Evolutionary conservation across 1,140 invertebrate species (phyloP).

Genomic region (Probaryconus sp.): DNA sequence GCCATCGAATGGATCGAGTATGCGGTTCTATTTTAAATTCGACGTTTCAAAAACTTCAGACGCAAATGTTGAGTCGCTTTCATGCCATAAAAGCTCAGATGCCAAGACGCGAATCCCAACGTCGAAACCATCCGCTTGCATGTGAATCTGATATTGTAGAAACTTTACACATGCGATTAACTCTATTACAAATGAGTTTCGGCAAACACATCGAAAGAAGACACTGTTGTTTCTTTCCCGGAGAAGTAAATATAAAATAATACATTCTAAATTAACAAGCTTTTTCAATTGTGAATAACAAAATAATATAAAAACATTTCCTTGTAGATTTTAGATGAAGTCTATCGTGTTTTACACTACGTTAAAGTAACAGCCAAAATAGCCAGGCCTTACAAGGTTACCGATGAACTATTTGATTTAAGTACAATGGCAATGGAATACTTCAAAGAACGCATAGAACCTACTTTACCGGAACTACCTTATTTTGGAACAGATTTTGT

Average conservation of each 20-base stretch:
- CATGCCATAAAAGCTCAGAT: constrained; percentile 92
- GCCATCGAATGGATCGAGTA: constrained; percentile 86
- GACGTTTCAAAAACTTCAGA: constrained; percentile 88
- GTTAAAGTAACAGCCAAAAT: constrained; percentile 89
- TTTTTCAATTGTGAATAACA: no score
- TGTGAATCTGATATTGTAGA: constrained; percentile 94
- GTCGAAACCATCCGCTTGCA: constrained; percentile 89
- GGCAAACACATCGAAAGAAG: constrained; percentile 94
- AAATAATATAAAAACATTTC: constrained; percentile 21
- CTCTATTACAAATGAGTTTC: constrained; percentile 92
- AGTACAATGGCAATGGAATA: constrained; percentile 96
- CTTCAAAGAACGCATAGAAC: constrained; percentile 93
- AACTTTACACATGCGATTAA: constrained; percentile 91
- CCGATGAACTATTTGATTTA: constrained; percentile 93
- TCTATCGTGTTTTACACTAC: constrained; percentile 89
- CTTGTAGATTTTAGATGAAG: constrained; percentile 83
- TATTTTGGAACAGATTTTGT: constrained; percentile 91
- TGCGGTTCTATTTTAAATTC: constrained; percentile 88
- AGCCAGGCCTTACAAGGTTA: constrained; percentile 90
- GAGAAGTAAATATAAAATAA: constrained; percentile 88
- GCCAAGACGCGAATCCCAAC: constrained; percentile 90
- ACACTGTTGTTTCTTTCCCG: constrained; percentile 93
- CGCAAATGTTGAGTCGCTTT: constrained; percentile 88
- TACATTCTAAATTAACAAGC: no score
- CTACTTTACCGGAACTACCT: constrained; percentile 89